Evolutionary conservation across 2,113 vertebrate genomes (phyloP).

Genomic region (Erinaceus europaeus): DNA sequence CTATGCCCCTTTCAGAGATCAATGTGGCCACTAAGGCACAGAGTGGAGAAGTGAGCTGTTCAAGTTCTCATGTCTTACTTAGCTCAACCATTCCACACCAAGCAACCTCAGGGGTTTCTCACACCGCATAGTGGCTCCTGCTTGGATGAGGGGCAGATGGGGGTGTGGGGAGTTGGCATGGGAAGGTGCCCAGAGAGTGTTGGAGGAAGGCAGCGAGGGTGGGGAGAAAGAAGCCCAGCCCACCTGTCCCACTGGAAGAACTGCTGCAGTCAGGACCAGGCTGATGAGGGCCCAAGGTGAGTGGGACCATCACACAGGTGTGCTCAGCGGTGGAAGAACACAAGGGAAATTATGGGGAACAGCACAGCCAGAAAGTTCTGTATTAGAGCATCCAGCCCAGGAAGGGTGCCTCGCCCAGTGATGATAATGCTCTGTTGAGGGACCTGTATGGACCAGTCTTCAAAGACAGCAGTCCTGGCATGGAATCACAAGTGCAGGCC

Average conservation of each 20-base stretch:
- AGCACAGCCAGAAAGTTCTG: not conserved
- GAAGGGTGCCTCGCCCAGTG: not conserved
- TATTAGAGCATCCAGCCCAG: not conserved
- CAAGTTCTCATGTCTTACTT: not conserved
- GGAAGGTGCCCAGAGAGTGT: not conserved
- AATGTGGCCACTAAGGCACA: not conserved
- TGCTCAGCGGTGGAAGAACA: not conserved
- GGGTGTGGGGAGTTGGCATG: not conserved
- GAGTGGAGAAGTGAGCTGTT: not conserved
- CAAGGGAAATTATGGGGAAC: not conserved
- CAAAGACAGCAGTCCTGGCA: not conserved
- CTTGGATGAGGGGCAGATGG: too few relatives aligned
- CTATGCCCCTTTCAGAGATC: not conserved
- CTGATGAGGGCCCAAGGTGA: not conserved
- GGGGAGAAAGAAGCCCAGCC: not conserved
- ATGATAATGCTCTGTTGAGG: not conserved
- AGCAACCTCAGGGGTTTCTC: not conserved
- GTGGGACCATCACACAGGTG: rapidly evolving
- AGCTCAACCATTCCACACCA: not conserved
- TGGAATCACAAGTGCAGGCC: too few relatives aligned
- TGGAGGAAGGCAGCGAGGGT: not conserved
- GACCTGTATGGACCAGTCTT: not conserved
- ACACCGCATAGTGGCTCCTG: not conserved
- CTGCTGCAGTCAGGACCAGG: not conserved
- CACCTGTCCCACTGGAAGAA: too few relatives aligned